These are phyloP conservation scores for Danio tinwini DNA, from an alignment of 2,797 vertebrate genomes.

Conservation along the genomic window DNA sequence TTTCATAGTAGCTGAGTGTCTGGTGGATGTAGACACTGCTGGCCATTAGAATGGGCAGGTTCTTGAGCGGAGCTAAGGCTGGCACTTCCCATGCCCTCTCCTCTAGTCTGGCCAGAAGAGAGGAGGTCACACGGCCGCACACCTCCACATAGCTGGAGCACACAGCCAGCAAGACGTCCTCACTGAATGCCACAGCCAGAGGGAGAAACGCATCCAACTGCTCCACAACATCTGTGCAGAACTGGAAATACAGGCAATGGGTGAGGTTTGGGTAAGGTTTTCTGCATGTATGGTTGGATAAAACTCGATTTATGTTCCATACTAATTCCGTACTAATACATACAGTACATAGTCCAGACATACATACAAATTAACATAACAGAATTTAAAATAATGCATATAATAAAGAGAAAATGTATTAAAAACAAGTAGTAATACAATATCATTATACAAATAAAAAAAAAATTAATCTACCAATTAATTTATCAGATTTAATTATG, in stretches of 20 bases:
- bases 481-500: no score
- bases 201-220: conserved; percentile 90
- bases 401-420: no score
- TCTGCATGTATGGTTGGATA: no score
- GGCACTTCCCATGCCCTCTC: conserved; percentile 85
- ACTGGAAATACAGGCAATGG: conserved; percentile 72
- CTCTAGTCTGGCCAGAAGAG: conserved; percentile 83
- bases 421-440: no score
- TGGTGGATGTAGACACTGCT: conserved; percentile 82
- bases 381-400: no score
- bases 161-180: conserved; percentile 86
- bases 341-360: no score
- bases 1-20: conserved; percentile 80
- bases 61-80: conserved; percentile 81
- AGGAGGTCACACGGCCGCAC: conserved; percentile 83
- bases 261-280: not conserved
- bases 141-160: conserved; percentile 87
- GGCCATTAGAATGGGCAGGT: conserved; percentile 81
- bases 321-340: no score
- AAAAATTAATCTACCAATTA: no score
- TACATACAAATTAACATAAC: no score
- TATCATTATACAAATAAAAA: no score
- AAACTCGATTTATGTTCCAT: no score
- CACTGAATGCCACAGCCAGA: conserved; percentile 87
- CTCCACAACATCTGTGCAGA: conserved; percentile 87